Conservation (phyloP, 2,113 vertebrate genomes). For the Hypanus sabinus region DNA sequence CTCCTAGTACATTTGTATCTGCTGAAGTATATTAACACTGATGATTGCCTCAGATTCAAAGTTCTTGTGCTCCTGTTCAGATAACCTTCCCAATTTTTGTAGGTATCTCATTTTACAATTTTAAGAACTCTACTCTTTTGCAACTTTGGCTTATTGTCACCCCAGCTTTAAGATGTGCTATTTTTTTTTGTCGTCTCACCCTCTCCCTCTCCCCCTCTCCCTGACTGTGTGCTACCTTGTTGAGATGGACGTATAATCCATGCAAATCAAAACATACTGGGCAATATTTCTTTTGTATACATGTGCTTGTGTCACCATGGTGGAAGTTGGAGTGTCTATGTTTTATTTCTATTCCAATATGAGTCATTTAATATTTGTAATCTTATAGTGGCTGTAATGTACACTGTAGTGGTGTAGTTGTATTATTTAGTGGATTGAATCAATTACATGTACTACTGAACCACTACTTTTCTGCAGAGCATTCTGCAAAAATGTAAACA, state of each 20-base stretch:
- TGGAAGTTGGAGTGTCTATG: not conserved
- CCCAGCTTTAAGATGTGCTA: too few relatives aligned
- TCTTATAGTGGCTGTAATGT: not conserved
- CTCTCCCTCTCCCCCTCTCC: too few relatives aligned
- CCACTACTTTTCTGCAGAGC: not conserved
- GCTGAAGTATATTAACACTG: too few relatives aligned
- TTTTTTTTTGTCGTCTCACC: too few relatives aligned
- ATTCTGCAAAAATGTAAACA: not conserved
- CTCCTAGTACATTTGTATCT: too few relatives aligned
- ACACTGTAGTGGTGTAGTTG: not conserved
- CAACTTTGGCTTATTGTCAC: too few relatives aligned
- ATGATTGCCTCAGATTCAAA: too few relatives aligned
- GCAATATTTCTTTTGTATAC: not conserved
- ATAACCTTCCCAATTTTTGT: too few relatives aligned
- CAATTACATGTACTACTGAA: not conserved
- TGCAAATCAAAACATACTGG: not conserved
- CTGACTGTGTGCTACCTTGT: not conserved
- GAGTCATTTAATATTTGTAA: slow-evolving; percentile 7
- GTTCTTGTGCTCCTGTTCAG: too few relatives aligned
- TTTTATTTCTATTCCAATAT: slow-evolving; percentile 6
- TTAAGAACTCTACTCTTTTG: too few relatives aligned
- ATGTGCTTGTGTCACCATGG: not conserved
- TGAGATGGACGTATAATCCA: not conserved
- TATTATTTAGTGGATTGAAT: not conserved
- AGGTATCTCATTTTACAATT: too few relatives aligned